Evolutionary conservation across 2,888 invertebrate species (phyloP).

Genomic region (Aphidoletes aphidimyza): DNA sequence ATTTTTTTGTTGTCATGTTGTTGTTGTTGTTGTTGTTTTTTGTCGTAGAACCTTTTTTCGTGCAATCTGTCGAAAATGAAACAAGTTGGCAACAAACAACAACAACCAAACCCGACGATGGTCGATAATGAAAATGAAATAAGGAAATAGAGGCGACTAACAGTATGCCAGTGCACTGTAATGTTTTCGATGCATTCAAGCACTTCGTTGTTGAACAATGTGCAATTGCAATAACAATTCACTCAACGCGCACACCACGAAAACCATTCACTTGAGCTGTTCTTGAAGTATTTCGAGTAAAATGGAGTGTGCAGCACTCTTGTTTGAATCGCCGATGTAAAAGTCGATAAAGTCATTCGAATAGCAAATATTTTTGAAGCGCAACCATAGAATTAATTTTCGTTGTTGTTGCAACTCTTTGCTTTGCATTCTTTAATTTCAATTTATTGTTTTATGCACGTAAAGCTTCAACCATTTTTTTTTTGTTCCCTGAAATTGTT

Average conservation of each 20-base stretch:
- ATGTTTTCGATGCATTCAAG: not conserved
- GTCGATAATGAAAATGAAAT: not conserved
- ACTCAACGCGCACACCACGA: not conserved
- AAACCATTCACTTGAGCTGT: slow-evolving; percentile 6
- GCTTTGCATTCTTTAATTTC: not conserved
- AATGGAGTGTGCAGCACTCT: not conserved
- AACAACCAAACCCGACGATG: not conserved
- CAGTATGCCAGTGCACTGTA: not conserved
- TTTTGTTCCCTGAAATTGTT: not conserved
- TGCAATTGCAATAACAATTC: not conserved
- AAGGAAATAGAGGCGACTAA: slow-evolving; percentile 5
- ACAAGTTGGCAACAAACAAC: not conserved
- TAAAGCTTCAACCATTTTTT: not conserved
- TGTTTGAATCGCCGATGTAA: slow-evolving; percentile 5
- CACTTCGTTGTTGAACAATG: slow-evolving; percentile 27
- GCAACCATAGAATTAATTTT: not conserved
- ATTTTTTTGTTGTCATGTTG: not conserved
- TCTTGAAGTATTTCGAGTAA: slow-evolving; percentile 6
- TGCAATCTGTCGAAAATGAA: not conserved
- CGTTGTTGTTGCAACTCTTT: not conserved
- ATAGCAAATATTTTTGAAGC: not conserved
- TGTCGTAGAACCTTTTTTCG: not conserved
- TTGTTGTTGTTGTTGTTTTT: not conserved
- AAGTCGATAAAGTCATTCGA: slow-evolving; percentile 12
- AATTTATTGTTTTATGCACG: slow-evolving; percentile 35